A percentile compares a stretch with the other conserved stretches of the same genome.
These are phyloP conservation scores for Helicorthomorpha holstii DNA, from an alignment of 1,140 invertebrate genomes.

Conservation along the genomic window DNA sequence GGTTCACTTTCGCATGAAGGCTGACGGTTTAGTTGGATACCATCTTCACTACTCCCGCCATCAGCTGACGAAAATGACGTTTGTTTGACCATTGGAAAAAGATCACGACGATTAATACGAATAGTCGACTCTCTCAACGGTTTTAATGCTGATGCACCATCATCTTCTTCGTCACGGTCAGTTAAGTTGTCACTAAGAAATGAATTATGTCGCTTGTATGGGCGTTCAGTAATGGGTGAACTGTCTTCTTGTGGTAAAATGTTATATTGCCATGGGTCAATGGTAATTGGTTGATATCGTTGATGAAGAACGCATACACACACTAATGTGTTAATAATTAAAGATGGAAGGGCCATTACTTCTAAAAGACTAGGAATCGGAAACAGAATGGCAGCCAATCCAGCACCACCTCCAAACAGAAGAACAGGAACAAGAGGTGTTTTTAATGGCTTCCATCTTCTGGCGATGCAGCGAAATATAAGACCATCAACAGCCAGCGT, in stretches of 20 bases:
- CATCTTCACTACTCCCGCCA: background rate
- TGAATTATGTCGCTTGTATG: background rate
- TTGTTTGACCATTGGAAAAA: background rate
- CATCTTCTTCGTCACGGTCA: background rate
- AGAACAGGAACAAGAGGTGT: background rate
- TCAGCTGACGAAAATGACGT: background rate
- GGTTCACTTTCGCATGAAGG: background rate
- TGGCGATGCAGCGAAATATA: background rate
- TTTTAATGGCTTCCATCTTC: background rate
- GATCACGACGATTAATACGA: background rate
- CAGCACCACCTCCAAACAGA: background rate
- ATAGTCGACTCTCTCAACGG: background rate
- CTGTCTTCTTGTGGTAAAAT: background rate
- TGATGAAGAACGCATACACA: background rate
- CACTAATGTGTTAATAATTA: constrained; percentile 1
- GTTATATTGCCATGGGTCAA: background rate
- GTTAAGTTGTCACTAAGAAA: background rate
- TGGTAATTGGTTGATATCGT: constrained; percentile 2
- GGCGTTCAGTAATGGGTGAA: background rate
- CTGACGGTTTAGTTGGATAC: background rate
- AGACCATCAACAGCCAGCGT: constrained; percentile 3
- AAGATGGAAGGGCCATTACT: background rate
- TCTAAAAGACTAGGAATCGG: background rate
- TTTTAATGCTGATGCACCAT: too few species aligned
- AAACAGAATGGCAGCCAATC: background rate